Evolutionary conservation across 2,797 vertebrate species (phyloP), one percentile per base, ranked within the genome.

Genomic region (Catostomus latipinnis): DNA sequence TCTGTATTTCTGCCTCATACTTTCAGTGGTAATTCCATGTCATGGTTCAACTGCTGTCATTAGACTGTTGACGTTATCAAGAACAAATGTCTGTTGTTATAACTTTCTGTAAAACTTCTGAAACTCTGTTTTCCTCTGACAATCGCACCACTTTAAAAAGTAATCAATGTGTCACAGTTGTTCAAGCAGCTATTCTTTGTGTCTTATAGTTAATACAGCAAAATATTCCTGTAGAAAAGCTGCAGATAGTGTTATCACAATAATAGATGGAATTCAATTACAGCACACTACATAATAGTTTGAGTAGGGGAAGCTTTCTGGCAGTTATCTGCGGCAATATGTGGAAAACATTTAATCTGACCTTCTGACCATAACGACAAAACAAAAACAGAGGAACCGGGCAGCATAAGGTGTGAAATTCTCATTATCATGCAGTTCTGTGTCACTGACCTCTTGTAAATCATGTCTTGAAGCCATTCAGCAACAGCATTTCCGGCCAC

Each of bases 381-480:
- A 34, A 61, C 45, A 13, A 45, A 50, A 70, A 58, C 46, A 13
- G 3, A n/a, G 54, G 61, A 62, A 62, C 18, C 49, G 8, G 16
- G 45, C 16, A 34, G 50, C 0, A 8, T 14, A 49, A 61, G 16
- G 18, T 74, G 13, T 68, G 49, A 68, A 69, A 74, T 62, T 8
- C 12, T 62, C 58, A 60, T 66, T 71, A 66, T 57, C 18, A 48
- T 53, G 22, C 48, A n/a, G 45, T 65, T 61, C 18, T 22, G 10
- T 62, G 53, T 78, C 56, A 80, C 43, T 71, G n/a, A 72, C 46
- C 8, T 50, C n/a, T 9, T 8, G 49, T 74, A 76, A 72, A 76
- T 83, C 53, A 61, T 48, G 11, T 69, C 61, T 54, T 7, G 43
- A 71, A 62, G 65, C 52, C 54, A 62, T 60, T 69, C 16, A 63